Conservation (phyloP, 2,888 invertebrate genomes). For the Mesoligia furuncula region DNA sequence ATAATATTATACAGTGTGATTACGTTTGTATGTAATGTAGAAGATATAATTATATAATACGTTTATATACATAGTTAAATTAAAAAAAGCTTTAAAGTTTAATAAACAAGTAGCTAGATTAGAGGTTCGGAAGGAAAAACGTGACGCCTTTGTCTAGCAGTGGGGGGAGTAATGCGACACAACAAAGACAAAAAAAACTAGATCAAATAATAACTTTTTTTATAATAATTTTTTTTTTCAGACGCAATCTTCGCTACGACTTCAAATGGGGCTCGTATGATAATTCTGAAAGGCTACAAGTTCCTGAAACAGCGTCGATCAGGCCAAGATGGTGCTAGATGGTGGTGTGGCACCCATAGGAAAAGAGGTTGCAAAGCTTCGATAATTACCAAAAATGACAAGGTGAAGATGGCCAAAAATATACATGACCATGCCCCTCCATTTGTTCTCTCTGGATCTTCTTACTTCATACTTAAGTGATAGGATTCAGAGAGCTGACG, state of each 20-base stretch:
- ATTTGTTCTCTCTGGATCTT: background rate
- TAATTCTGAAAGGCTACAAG: slow-evolving; percentile 27
- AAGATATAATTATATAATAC: too few relatives aligned
- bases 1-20: too few relatives aligned
- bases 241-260: slow-evolving; percentile 56
- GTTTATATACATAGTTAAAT: too few relatives aligned
- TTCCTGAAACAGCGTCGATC: slow-evolving; percentile 9
- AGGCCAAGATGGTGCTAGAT: background rate
- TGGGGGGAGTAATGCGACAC: background rate
- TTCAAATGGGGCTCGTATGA: slow-evolving; percentile 20
- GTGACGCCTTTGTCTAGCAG: background rate
- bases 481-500: background rate
- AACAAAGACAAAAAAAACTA: background rate
- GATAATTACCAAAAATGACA: slow-evolving; percentile 3
- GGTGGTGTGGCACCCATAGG: slow-evolving; percentile 18
- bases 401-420: slow-evolving; percentile 3
- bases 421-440: slow-evolving; percentile 27
- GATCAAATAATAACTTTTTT: too few relatives aligned
- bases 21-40: too few relatives aligned
- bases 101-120: background rate
- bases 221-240: slow-evolving; percentile 50
- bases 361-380: slow-evolving; percentile 19
- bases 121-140: background rate
- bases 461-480: background rate
- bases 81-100: background rate